Percentiles rank a stretch among this genome's conserved stretches.
Conservation (phyloP, 2,797 vertebrate species). For the Erpetoichthys calabaricus region DNA sequence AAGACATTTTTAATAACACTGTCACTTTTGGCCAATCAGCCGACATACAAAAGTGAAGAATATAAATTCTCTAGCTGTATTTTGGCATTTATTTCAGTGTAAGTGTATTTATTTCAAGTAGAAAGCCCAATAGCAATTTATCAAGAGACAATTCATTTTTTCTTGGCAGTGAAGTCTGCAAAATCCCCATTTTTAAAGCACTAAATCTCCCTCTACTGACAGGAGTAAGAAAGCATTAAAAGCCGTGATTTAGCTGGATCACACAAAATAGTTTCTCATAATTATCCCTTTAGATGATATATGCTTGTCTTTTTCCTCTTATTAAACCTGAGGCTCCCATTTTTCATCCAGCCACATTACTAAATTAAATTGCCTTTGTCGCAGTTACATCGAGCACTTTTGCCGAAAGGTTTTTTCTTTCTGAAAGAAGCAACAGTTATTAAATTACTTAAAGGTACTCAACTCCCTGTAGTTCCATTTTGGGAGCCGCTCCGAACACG, state of each 20-base stretch:
- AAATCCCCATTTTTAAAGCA: constrained; percentile 62
- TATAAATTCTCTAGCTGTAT: constrained; percentile 55
- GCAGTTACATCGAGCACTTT: constrained; percentile 53
- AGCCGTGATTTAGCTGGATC: constrained; percentile 65
- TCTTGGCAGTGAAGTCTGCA: constrained; percentile 62
- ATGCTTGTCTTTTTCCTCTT: constrained; percentile 54
- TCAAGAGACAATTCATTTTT: constrained; percentile 67
- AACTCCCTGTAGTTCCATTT: constrained; percentile 4
- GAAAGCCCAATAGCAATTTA: constrained; percentile 59
- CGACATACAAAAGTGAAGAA: constrained; percentile 46
- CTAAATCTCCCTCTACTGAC: constrained; percentile 61
- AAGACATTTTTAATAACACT: constrained; percentile 44
- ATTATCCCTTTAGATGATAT: constrained; percentile 65
- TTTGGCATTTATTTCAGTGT: constrained; percentile 58
- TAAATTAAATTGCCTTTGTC: constrained; percentile 67
- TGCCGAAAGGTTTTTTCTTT: constrained; percentile 46
- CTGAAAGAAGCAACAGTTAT: constrained; percentile 48
- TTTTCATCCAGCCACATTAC: constrained; percentile 55
- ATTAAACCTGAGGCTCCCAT: constrained; percentile 60
- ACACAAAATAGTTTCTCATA: constrained; percentile 68
- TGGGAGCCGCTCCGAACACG: not conserved
- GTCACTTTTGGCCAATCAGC: constrained; percentile 40
- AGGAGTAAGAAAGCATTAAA: constrained; percentile 64
- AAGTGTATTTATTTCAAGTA: constrained; percentile 50
- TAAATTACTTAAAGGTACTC: constrained; percentile 8